A percentile compares a stretch with the other conserved stretches of the same genome.
phyloP scores from a whole-genome alignment of 2,113 vertebrate genomes.

The Morone saxatilis region DNA sequence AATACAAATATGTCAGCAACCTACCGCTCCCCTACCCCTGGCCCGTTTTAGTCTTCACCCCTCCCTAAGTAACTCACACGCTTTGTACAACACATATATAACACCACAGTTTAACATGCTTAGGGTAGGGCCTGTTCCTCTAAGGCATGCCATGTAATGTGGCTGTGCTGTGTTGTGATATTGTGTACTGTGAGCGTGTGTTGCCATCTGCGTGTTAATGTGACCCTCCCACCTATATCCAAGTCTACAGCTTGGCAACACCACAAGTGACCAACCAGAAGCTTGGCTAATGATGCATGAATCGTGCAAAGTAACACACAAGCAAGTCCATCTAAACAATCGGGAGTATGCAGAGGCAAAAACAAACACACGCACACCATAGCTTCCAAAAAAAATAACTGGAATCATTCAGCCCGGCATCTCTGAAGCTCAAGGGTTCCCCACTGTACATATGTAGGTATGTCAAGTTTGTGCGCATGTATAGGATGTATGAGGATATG shows the following conservation, averaged over 20 bases:
- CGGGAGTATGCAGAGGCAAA: constrained; percentile 70
- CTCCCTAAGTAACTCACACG: constrained; percentile 66
- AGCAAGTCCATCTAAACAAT: constrained; percentile 74
- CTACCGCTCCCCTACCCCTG: constrained; percentile 54
- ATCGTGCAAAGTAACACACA: constrained; percentile 80
- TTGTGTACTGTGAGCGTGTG: constrained; percentile 47
- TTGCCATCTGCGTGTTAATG: constrained; percentile 48
- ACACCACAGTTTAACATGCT: constrained; percentile 81
- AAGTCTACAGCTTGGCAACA: constrained; percentile 55
- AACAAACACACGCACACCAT: constrained; percentile 73
- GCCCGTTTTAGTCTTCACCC: constrained; percentile 35
- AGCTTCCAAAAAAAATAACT: constrained; percentile 70
- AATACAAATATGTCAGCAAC: constrained; percentile 39
- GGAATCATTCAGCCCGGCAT: constrained; percentile 80
- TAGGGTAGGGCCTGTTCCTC: constrained; percentile 62
- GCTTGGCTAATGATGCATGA: constrained; percentile 76
- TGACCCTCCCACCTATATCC: constrained; percentile 51
- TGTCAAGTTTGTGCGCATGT: constrained; percentile 82
- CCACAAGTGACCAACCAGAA: constrained; percentile 67
- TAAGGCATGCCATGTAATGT: constrained; percentile 78
- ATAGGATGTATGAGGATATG: constrained; percentile 83
- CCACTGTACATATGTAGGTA: constrained; percentile 89
- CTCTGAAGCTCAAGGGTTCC: constrained; percentile 85
- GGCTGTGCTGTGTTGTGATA: constrained; percentile 63
- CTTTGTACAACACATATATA: constrained; percentile 72